phyloP scores from a whole-genome alignment of 2,113 vertebrate species.

The Brachirus orientalis region DNA sequence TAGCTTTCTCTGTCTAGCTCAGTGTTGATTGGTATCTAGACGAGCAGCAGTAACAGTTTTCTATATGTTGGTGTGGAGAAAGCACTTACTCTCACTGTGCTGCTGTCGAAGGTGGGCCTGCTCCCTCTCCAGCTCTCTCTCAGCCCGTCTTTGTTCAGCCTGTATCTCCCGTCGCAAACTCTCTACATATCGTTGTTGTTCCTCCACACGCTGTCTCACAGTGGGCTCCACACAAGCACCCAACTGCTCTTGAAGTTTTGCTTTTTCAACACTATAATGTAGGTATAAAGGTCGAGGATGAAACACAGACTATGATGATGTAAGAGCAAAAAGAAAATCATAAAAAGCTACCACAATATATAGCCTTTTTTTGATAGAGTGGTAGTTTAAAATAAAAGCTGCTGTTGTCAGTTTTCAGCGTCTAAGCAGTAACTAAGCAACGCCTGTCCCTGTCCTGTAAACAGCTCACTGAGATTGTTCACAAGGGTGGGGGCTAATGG shows the following conservation, averaged over 20 bases:
- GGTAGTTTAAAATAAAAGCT: constrained; percentile 19
- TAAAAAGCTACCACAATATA: constrained; percentile 7
- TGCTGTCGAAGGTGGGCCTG: constrained; percentile 83
- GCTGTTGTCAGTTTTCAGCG: constrained; percentile 37
- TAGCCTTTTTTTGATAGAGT: constrained; percentile 4
- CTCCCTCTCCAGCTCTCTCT: constrained; percentile 86
- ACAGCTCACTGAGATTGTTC: constrained; percentile 57
- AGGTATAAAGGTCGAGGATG: constrained; percentile 15
- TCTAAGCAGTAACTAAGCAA: constrained; percentile 74
- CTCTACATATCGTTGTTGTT: constrained; percentile 84
- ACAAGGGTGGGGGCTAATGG: constrained; percentile 39
- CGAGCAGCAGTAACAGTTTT: neutral
- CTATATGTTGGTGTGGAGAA: neutral
- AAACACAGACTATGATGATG: constrained; percentile 6
- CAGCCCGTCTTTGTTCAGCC: constrained; percentile 83
- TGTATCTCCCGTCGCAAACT: constrained; percentile 86
- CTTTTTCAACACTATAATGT: constrained; percentile 45
- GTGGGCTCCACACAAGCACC: constrained; percentile 63
- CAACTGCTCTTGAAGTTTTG: constrained; percentile 43
- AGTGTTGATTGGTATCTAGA: neutral
- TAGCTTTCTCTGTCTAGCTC: neutral
- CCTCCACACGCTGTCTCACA: constrained; percentile 74
- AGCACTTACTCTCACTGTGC: constrained; percentile 85
- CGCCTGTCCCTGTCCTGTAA: constrained; percentile 49
- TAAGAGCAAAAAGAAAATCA: neutral